Conservation (phyloP, 2,888 invertebrate genomes). For the Pantelozetes paolii region DNA sequence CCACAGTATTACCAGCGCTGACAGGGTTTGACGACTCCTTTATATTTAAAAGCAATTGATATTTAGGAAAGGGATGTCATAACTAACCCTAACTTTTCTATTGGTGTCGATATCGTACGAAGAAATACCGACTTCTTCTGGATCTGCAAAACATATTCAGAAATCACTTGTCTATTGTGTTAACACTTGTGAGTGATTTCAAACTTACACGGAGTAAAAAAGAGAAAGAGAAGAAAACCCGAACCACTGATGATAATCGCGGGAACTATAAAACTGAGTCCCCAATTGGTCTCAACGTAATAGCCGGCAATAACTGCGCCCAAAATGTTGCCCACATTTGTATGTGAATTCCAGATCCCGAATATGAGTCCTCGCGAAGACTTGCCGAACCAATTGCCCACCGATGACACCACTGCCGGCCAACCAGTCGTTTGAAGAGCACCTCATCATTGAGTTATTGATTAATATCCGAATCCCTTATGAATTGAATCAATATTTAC, state of each 20-base stretch:
- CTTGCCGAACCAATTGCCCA: slow-evolving; percentile 91
- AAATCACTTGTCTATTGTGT: too few relatives aligned
- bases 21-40: slow-evolving; percentile 51
- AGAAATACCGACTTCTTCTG: slow-evolving; percentile 66
- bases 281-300: slow-evolving; percentile 83
- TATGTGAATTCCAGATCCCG: slow-evolving; percentile 96
- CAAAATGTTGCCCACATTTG: slow-evolving; percentile 88
- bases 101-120: slow-evolving; percentile 49
- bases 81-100: slow-evolving; percentile 9
- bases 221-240: slow-evolving; percentile 72
- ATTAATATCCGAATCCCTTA: not conserved
- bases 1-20: slow-evolving; percentile 69
- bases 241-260: slow-evolving; percentile 64
- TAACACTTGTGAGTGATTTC: not conserved
- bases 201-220: slow-evolving; percentile 67
- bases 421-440: slow-evolving; percentile 89
- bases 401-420: slow-evolving; percentile 88
- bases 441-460: slow-evolving; percentile 56
- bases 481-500: not conserved
- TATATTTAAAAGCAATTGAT: too few relatives aligned
- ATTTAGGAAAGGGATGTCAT: not conserved
- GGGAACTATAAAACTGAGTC: slow-evolving; percentile 84
- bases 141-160: slow-evolving; percentile 57
- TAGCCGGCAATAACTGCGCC: slow-evolving; percentile 82
- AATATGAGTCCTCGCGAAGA: slow-evolving; percentile 66